phyloP scores from a whole-genome alignment of 2,113 vertebrate genomes.

The Phaethornis superciliosus region DNA sequence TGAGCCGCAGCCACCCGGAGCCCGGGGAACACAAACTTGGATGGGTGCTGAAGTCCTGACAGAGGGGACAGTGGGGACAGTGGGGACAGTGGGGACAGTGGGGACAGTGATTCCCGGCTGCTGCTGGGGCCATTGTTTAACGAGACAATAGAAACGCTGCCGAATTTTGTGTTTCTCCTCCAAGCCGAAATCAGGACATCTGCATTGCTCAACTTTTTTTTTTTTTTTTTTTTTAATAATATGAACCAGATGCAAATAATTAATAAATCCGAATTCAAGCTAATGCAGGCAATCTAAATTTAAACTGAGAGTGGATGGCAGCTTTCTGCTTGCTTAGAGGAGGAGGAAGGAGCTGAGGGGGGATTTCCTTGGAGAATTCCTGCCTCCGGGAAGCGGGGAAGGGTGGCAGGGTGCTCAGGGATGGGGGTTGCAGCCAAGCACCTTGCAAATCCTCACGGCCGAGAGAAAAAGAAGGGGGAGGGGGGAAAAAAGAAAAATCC shows the following conservation, averaged over 20 bases:
- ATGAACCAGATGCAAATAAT: constrained; percentile 49
- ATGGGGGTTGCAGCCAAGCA: not conserved
- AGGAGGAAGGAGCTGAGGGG: not conserved
- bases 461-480: not conserved
- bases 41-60: too few relatives aligned
- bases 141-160: not conserved
- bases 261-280: constrained; percentile 16
- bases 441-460: rapidly evolving
- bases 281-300: constrained; percentile 29
- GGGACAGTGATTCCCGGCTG: not conserved
- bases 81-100: too few relatives aligned
- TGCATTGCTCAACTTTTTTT: constrained; percentile 41
- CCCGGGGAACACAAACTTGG: not conserved
- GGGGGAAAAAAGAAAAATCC: not conserved
- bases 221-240: not conserved
- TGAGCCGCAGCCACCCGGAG: not conserved
- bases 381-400: not conserved
- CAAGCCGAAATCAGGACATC: not conserved
- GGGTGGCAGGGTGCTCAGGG: not conserved
- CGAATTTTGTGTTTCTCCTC: not conserved
- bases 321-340: not conserved
- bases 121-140: not conserved
- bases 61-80: too few relatives aligned
- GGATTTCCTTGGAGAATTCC: constrained; percentile 21
- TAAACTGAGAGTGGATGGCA: not conserved